Percentiles rank a stretch among this genome's conserved stretches.
Evolutionary conservation across 2,888 invertebrate species (phyloP).

Genomic region (Polydrusus tereticollis): DNA sequence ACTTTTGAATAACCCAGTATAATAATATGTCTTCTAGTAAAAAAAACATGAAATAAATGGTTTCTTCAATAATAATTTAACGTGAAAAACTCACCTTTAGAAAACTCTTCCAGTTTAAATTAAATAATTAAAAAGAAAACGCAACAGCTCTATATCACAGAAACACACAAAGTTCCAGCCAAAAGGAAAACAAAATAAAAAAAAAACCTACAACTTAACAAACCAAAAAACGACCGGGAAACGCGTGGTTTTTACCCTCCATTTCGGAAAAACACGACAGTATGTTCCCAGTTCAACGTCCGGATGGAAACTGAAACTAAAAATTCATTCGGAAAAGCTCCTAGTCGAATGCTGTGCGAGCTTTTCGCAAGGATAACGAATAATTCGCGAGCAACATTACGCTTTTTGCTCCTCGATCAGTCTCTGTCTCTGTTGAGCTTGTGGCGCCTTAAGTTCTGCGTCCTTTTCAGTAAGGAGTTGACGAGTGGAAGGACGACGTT

Average conservation of each 20-base stretch:
- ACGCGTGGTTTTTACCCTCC: constrained; percentile 30
- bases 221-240: constrained; percentile 6
- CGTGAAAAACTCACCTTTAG: neutral
- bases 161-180: neutral
- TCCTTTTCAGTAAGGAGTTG: neutral
- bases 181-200: neutral
- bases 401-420: neutral
- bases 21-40: no score
- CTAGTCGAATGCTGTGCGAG: constrained; percentile 25
- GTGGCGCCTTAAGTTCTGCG: neutral
- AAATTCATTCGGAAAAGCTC: constrained; percentile 44
- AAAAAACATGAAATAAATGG: no score
- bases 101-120: neutral
- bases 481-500: neutral
- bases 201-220: constrained; percentile 3
- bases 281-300: constrained; percentile 17
- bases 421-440: neutral
- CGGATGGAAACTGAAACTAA: constrained; percentile 38
- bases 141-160: neutral
- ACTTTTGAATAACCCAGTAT: no score
- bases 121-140: neutral
- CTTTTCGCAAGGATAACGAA: constrained; percentile 29
- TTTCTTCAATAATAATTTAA: no score
- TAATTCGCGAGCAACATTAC: neutral
- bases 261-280: neutral